Evolutionary conservation across 2,797 vertebrate genomes (phyloP), one percentile per base, ranked within the genome.

Genomic region (Acridotheres tristis): DNA sequence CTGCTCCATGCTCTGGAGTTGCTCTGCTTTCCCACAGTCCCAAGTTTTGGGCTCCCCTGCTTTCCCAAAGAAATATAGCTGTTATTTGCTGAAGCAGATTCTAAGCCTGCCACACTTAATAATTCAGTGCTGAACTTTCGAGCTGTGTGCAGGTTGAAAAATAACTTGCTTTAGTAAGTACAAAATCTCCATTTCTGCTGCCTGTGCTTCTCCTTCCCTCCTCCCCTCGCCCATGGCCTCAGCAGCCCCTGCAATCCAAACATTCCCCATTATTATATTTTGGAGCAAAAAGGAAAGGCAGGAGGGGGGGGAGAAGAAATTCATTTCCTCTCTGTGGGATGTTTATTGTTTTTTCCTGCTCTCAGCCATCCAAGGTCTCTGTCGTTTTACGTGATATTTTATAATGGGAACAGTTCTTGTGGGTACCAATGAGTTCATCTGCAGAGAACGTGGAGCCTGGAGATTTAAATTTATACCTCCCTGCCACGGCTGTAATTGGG

Each of bases 81-180:
- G 68, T 80, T 62, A 42, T 79, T 91, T 92, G 45, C 78, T 65
- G 38, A 69, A 91, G 69, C 50, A 67, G 76, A 93, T 94, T 90
- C 85, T 90, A 67, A 90, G 85, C 63, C 71, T 50, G 84, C 76
- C 93, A 68, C 94, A 82, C 89, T 88, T 96, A 97, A 97, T 96
- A 97, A 97, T 94, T 97, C 93, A 96, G 92, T 57, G 57, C 89
- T 93, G 92, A 98, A 96, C 94, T 96, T 96, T 81, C 51, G 59
- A 96, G 85, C 66, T 74, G 89, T 85, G 42, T 27, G 0, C 76
- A 83, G 62, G 83, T 25, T 94, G 92, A 96, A 93, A 97, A 96
- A 94, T 81, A 94, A 82, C 89, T 96, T 96, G 87, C 61, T 86
- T 89, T 87, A 51, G 81, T 88, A 93, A 89, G 82, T 95, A 95